These are phyloP conservation scores for Zophobas morio DNA, from an alignment of 1,140 invertebrate genomes.

Conservation along the genomic window DNA sequence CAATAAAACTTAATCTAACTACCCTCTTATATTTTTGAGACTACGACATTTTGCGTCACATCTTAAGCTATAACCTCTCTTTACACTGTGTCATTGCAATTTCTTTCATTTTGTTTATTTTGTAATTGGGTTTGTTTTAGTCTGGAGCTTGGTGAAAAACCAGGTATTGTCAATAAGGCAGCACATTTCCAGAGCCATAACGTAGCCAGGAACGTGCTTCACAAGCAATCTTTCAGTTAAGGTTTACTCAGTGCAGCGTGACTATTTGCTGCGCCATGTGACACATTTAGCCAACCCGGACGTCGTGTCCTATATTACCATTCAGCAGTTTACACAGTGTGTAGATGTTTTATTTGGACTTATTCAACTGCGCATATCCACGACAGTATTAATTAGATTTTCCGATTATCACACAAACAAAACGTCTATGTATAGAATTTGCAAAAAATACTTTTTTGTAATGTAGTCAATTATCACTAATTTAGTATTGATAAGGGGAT, in stretches of 20 bases:
- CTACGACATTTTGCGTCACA: no score
- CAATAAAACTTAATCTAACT: conserved; percentile 19
- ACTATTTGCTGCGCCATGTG: conserved; percentile 25
- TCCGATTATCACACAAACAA: no score
- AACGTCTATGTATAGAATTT: no score
- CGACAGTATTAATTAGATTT: no score
- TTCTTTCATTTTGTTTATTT: background rate
- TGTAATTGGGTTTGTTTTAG: conserved; percentile 2
- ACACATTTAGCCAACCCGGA: conserved; percentile 6
- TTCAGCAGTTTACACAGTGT: background rate
- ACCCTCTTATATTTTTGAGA: background rate
- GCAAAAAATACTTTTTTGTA: no score
- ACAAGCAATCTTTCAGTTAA: conserved; percentile 4
- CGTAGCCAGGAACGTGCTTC: conserved; percentile 15
- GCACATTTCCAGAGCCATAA: conserved; percentile 1
- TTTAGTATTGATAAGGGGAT: no score
- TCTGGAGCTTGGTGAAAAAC: background rate
- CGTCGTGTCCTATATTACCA: background rate
- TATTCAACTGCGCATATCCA: no score
- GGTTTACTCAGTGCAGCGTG: conserved; percentile 30
- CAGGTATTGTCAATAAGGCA: conserved; percentile 15
- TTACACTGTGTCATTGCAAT: background rate
- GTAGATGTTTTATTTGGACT: background rate
- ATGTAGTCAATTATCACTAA: no score
- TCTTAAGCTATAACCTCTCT: background rate